Evolutionary conservation across 1,140 invertebrate genomes (phyloP), one percentile per base, ranked within the genome.

Genomic region (Aphis craccivora): DNA sequence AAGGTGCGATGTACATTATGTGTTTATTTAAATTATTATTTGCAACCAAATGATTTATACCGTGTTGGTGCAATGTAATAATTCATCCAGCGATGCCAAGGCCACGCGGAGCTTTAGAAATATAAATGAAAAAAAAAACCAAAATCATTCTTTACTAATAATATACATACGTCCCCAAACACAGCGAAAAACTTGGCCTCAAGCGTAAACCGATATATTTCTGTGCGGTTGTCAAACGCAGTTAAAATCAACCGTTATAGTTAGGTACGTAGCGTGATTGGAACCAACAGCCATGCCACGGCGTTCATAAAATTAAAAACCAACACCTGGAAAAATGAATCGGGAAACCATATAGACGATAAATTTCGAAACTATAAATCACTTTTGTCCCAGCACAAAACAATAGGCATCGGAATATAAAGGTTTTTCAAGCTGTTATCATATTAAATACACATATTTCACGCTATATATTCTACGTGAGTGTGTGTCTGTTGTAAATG

Each of bases 161-260:
- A 23, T 37, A 89, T 89, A 53, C 87, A 11, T 48, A 20, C 84
- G 37, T 86, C 25, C 84, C 11, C 76, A 22, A 92, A 91, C 9
- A 91, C 48, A 92, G 20, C 30, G 35, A 37, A 83, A 92, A 92
- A 81, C 91, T 92, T 92, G 67, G 60, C 35, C 67, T 48, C 40
- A 9, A 30, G 43, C 90, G 35, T 51, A 48, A 45, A 67, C 60
- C 90, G 90, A 92, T 92, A 81, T 92, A 76, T 91, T 89, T 55
- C 60, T 76, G 91, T 35, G n/a, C 35, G 91, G 60, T 45, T 92
- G 91, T 92, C 91, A 92, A 81, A 81, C n/a, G 91, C 91, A 92
- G 60, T 92, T 40, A 14, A 81, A 92, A 92, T 81, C 40, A 83
- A 92, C 91, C 88, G 88, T 25, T 87, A 35, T 48, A 43, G 37